Percentiles rank a stretch among this genome's conserved stretches.
These are phyloP conservation scores for Nannospalax galili DNA, from an alignment of 2,113 vertebrate species.

Conservation along the genomic window DNA sequence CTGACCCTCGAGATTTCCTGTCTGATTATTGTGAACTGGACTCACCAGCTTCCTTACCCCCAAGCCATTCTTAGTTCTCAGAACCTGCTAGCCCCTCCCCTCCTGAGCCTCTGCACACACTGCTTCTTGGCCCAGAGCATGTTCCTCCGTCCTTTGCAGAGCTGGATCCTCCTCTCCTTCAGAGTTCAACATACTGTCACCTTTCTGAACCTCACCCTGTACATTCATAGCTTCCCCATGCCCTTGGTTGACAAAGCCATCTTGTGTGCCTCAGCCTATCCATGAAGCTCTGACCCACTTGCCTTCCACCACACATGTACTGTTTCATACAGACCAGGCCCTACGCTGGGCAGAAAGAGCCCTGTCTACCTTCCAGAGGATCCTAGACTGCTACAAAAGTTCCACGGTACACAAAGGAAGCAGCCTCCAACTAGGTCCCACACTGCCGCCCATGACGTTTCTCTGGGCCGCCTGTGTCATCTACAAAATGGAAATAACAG, in stretches of 20 bases:
- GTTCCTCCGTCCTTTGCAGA: not conserved
- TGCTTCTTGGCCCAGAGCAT: not conserved
- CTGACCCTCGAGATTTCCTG: not conserved
- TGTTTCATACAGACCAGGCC: not conserved
- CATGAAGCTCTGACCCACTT: not conserved
- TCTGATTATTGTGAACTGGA: not conserved
- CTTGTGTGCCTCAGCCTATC: not conserved
- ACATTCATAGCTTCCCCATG: not conserved
- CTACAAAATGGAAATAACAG: not conserved
- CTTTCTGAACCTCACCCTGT: conserved; percentile 7
- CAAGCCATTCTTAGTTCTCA: not conserved
- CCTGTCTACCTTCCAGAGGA: not conserved
- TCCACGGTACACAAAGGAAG: not conserved
- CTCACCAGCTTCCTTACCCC: not conserved
- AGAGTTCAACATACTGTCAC: not conserved
- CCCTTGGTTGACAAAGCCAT: not conserved
- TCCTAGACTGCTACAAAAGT: not conserved
- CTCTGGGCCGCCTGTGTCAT: not conserved
- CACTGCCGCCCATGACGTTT: not conserved
- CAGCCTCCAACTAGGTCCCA: not conserved
- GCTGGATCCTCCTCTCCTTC: not conserved
- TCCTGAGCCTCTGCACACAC: not conserved
- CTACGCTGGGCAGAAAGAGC: not conserved
- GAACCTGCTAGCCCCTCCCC: not conserved
- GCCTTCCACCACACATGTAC: no score